phyloP scores from a whole-genome alignment of 2,113 vertebrate genomes.

The Hydrolagus affinis region DNA sequence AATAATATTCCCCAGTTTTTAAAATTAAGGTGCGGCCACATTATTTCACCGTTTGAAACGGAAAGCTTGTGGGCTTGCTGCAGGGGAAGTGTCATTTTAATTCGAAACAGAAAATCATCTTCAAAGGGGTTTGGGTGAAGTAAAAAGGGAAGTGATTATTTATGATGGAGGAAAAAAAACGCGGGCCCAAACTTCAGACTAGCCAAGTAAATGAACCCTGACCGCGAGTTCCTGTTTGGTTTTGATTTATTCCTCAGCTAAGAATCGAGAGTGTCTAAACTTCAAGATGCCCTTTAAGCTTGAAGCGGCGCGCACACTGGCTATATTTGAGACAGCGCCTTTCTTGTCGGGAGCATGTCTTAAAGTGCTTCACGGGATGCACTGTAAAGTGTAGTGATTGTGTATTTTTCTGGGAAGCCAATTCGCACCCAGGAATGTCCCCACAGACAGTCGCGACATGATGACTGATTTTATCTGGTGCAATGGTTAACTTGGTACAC shows the following conservation, averaged over 20 bases:
- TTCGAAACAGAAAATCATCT: slow-evolving; percentile 18
- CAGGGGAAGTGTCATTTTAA: neutral
- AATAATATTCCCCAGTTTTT: too few species aligned
- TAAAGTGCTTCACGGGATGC: too few species aligned
- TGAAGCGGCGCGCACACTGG: neutral
- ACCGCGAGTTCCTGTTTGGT: neutral
- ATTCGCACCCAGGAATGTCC: too few species aligned
- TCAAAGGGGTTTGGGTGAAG: neutral
- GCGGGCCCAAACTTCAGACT: neutral
- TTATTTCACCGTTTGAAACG: neutral
- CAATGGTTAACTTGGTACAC: too few species aligned
- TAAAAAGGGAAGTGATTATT: neutral
- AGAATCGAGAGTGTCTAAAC: neutral
- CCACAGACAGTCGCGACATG: too few species aligned
- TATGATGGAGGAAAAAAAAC: neutral
- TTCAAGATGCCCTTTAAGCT: neutral
- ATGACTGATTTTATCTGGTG: too few species aligned
- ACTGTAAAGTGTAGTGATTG: too few species aligned
- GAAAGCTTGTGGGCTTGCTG: neutral
- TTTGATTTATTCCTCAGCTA: neutral
- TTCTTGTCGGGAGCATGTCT: too few species aligned
- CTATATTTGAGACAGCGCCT: neutral
- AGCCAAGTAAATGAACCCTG: neutral
- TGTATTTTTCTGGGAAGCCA: too few species aligned
- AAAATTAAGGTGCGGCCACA: too few species aligned